Evolutionary conservation across 1,140 invertebrate genomes (phyloP).

Genomic region (Triops longicaudatus): DNA sequence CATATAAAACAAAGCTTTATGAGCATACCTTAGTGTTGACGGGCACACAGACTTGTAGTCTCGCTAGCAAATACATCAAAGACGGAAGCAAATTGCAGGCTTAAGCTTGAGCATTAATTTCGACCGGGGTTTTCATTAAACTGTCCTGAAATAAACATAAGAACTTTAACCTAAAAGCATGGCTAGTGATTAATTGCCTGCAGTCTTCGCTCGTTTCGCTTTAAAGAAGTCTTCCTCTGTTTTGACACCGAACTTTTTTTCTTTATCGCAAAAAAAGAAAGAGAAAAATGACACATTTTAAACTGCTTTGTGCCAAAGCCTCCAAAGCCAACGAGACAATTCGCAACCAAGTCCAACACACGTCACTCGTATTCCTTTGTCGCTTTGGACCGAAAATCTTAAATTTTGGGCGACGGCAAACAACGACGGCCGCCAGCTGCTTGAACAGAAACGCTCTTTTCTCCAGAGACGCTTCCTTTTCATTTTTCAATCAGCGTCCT

Average conservation of each 20-base stretch:
- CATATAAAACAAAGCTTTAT: slow-evolving; percentile 30
- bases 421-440: background rate
- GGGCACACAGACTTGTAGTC: background rate
- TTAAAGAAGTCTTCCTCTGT: no score
- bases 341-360: no score
- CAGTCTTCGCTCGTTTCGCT: background rate
- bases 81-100: background rate
- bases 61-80: background rate
- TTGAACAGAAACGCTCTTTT: background rate
- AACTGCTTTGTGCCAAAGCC: no score
- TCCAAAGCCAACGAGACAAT: no score
- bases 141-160: background rate
- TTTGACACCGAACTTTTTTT: no score
- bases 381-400: background rate
- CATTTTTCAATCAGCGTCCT: background rate
- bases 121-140: background rate
- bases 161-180: background rate
- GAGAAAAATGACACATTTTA: no score
- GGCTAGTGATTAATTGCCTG: background rate
- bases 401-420: background rate
- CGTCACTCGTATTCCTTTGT: no score
- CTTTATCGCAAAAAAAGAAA: no score
- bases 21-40: slow-evolving; percentile 5
- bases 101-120: background rate
- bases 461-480: background rate